Conservation (phyloP, 2,888 invertebrate species). For the Nomada ferruginata region DNA sequence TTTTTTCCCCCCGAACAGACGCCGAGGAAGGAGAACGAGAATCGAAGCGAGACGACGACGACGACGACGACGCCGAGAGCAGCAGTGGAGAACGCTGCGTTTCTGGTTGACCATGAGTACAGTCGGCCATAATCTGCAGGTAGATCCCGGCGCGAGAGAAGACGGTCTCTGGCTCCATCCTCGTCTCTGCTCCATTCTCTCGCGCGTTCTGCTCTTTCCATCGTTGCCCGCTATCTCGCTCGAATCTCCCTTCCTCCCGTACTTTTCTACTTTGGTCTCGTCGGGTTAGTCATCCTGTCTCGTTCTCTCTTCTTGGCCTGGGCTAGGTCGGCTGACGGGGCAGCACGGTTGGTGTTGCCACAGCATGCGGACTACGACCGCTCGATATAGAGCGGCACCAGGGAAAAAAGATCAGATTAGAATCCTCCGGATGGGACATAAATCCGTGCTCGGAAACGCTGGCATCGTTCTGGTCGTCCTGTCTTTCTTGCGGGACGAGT, state of each 20-base stretch:
- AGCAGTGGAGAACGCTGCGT: constrained; percentile 36
- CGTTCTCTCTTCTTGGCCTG: neutral
- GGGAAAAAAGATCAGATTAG: constrained; percentile 56
- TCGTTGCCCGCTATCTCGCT: neutral
- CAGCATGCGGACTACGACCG: constrained; percentile 17
- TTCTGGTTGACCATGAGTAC: constrained; percentile 71
- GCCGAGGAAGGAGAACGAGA: neutral
- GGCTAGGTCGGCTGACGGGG: constrained; percentile 32
- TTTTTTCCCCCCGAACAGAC: neutral
- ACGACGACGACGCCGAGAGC: neutral
- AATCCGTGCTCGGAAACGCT: constrained; percentile 49
- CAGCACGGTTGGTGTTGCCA: constrained; percentile 34
- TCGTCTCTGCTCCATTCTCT: constrained; percentile 8
- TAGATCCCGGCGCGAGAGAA: constrained; percentile 62
- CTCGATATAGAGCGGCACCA: constrained; percentile 46
- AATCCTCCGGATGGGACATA: constrained; percentile 50
- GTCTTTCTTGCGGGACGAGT: neutral
- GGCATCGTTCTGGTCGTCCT: constrained; percentile 22
- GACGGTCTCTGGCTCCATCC: constrained; percentile 30
- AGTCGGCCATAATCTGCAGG: constrained; percentile 69
- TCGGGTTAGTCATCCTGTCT: neutral
- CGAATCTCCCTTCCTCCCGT: constrained; percentile 5
- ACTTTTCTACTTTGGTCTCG: neutral
- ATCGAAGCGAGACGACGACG: constrained; percentile 16
- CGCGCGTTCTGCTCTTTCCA: constrained; percentile 8